These are phyloP conservation scores for Cacatua alba DNA, from an alignment of 2,113 vertebrate genomes.

Conservation along the genomic window DNA sequence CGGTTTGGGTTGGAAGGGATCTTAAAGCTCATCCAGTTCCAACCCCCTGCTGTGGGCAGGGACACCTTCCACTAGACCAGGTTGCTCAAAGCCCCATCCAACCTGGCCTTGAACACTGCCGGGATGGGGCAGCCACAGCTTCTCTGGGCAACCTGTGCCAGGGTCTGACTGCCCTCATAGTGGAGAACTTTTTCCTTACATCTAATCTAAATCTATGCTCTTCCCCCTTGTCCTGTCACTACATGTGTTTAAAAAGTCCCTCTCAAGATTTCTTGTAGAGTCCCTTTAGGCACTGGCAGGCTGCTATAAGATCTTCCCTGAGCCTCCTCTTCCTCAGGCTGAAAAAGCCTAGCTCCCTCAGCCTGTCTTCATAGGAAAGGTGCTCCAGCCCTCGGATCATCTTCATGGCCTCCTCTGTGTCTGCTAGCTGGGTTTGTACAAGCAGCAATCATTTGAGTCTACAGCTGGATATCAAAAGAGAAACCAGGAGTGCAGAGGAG, in stretches of 20 bases:
- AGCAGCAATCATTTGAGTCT: rapidly evolving
- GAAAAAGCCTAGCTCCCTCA: background rate
- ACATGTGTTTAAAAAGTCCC: background rate
- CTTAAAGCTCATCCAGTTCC: background rate
- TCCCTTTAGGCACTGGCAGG: background rate
- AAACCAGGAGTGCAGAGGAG: background rate
- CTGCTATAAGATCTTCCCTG: background rate
- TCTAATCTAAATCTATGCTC: background rate
- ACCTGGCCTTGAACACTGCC: background rate
- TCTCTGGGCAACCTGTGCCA: background rate
- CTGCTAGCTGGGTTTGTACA: background rate
- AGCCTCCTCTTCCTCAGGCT: background rate
- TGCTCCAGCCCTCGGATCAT: background rate
- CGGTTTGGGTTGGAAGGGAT: background rate
- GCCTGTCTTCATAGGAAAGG: background rate
- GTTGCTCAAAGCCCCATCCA: background rate
- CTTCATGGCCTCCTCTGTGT: background rate
- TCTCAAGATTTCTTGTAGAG: background rate
- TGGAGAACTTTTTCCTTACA: background rate
- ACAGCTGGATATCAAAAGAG: background rate
- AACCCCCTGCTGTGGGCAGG: background rate
- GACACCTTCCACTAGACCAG: background rate
- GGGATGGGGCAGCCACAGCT: background rate
- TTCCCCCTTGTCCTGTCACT: background rate
- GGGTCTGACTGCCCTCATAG: no score